These are phyloP conservation scores for Dasysyrphus albostriatus DNA, from an alignment of 2,888 invertebrate genomes.

Conservation along the genomic window DNA sequence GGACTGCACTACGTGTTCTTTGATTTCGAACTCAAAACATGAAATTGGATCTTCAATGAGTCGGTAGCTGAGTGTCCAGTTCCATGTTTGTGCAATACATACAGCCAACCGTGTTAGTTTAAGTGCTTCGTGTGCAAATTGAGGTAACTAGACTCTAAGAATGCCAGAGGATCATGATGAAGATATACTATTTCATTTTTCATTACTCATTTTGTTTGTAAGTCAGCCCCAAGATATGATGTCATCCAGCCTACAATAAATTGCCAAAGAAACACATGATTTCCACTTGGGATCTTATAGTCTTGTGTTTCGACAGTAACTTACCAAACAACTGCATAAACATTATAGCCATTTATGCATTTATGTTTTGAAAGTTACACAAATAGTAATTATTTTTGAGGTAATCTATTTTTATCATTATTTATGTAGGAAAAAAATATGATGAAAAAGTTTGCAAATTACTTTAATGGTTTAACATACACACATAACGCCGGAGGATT, in stretches of 20 bases:
- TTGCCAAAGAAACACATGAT: background rate
- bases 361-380: background rate
- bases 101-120: conserved; percentile 12
- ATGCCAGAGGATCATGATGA: background rate
- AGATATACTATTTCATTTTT: conserved; percentile 5
- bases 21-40: conserved; percentile 49
- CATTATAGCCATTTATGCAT: background rate
- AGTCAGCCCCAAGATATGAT: background rate
- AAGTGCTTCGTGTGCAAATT: conserved; percentile 31
- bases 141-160: conserved; percentile 21
- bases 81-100: conserved; percentile 22
- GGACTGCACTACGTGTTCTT: conserved; percentile 39
- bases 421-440: background rate
- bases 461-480: conserved; percentile 9
- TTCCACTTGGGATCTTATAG: background rate
- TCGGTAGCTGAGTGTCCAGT: conserved; percentile 50
- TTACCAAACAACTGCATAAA: background rate
- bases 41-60: conserved; percentile 50
- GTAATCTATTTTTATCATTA: conserved; percentile 15
- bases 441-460: conserved; percentile 7
- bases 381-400: conserved; percentile 6
- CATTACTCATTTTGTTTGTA: background rate
- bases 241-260: conserved; percentile 11
- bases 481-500: background rate
- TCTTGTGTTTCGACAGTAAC: background rate